phyloP scores from a whole-genome alignment of 2,888 invertebrate genomes.

The Venusia cambrica region DNA sequence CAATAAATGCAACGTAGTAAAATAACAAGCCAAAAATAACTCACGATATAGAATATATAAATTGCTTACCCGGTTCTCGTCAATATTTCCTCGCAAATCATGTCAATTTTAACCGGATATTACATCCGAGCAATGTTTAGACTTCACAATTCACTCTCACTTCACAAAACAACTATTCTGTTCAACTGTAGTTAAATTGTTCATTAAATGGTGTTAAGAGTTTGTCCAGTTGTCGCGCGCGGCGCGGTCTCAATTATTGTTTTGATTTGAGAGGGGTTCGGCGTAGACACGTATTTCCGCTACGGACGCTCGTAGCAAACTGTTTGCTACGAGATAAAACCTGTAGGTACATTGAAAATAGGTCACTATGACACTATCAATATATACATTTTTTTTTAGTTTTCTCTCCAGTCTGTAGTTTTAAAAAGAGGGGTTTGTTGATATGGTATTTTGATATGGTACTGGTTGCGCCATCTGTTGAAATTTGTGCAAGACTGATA shows the following conservation, averaged over 20 bases:
- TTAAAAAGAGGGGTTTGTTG: too few relatives aligned
- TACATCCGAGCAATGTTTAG: conserved; percentile 11
- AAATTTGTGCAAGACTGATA: conserved; percentile 10
- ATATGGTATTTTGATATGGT: too few relatives aligned
- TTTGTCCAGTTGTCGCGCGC: conserved; percentile 33
- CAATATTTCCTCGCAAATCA: conserved; percentile 19
- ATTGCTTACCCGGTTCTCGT: conserved; percentile 18
- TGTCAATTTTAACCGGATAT: conserved; percentile 15
- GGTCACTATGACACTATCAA: background rate
- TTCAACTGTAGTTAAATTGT: conserved; percentile 12
- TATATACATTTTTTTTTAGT: too few relatives aligned
- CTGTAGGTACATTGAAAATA: background rate
- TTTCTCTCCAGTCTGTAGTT: too few relatives aligned
- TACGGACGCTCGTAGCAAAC: conserved; percentile 54
- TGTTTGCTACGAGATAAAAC: conserved; percentile 32
- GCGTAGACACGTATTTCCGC: conserved; percentile 46
- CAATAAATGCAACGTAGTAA: too few relatives aligned
- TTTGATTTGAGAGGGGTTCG: conserved; percentile 21
- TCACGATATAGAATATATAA: conserved; percentile 4
- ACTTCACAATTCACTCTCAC: conserved; percentile 6
- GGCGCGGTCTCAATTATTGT: conserved; percentile 36
- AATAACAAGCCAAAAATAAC: too few relatives aligned
- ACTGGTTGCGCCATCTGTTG: conserved; percentile 44
- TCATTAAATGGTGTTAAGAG: conserved; percentile 17
- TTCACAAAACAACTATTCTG: conserved; percentile 13